Evolutionary conservation across 2,113 vertebrate genomes (phyloP).

Genomic region (Spilogale gracilis): DNA sequence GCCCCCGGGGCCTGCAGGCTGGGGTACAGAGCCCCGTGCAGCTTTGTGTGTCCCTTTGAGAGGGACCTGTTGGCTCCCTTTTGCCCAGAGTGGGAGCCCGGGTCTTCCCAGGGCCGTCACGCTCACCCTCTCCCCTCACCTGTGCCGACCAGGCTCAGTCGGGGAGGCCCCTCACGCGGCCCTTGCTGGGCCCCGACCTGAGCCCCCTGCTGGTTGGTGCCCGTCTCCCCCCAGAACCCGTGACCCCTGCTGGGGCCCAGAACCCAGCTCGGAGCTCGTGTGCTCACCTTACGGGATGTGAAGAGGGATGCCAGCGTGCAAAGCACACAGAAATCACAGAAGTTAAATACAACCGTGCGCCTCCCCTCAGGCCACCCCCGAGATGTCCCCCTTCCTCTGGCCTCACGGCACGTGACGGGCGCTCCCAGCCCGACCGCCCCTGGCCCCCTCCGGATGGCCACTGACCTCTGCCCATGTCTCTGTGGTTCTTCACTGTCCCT

Average conservation of each 20-base stretch:
- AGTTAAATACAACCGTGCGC: not conserved
- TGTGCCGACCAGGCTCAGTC: not conserved
- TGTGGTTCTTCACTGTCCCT: not conserved
- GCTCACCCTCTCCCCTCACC: not conserved
- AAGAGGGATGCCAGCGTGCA: not conserved
- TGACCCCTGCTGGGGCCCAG: not conserved
- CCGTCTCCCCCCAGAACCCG: not conserved
- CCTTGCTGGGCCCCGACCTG: not conserved
- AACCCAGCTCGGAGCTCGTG: accelerated
- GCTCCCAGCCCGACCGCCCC: not conserved
- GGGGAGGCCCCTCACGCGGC: not conserved
- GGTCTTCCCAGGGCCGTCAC: not conserved
- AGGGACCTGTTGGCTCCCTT: not conserved
- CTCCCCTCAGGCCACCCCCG: not conserved
- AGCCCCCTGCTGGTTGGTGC: too few relatives aligned
- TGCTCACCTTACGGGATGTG: not conserved
- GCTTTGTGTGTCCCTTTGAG: too few relatives aligned
- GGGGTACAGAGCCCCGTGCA: not conserved
- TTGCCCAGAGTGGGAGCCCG: not conserved
- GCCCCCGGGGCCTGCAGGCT: not conserved
- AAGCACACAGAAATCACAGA: not conserved
- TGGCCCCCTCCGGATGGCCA: too few relatives aligned
- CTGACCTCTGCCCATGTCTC: not conserved
- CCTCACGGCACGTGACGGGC: not conserved
- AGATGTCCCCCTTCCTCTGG: too few relatives aligned